Evolutionary conservation across 2,888 invertebrate species (phyloP), one percentile per base, ranked within the genome.

Genomic region (Andrena fulva): DNA sequence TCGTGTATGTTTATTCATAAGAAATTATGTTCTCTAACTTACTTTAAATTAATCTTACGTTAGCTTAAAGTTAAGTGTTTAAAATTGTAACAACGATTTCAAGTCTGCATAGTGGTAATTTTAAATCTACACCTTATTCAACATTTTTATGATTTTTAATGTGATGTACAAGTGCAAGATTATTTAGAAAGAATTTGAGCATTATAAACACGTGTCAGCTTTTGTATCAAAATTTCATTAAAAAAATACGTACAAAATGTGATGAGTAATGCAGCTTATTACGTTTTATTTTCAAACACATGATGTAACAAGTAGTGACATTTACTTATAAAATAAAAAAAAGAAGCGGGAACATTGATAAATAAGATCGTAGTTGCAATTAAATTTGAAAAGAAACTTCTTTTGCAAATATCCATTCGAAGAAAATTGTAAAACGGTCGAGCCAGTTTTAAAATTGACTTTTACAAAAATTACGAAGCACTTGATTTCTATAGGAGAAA

Each of bases 151-250:
- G 7, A 78, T 33, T 56, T 73, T 50, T 79, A 77, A 50, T 42
- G 50, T 70, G 50, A 29, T 56, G 52, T 48, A 50, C 16, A 60
- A 24, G 29, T 35, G 35, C 42, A 67, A 31, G 33, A 80, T 68
- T 67, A 68, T 74, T 60, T 59, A 75, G 59, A 35, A 60, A 48
- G n/a, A 80, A 50, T 35, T 68, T 60, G 35, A 67, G 8, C 68
- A 52, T 48, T 77, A 77, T 35, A 24, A 72, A 79, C 59, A 71
- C 78, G 20, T 71, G 72, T 80, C 79, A 80, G 56, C 62, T 70
- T 82, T 82, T 72, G 54, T 85, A 84, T 85, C 71, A 85, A 85
- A 76, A 50, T 80, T 87, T 87, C 87, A 87, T 87, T 87, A 79
- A 77, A 86, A 42, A 81, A 80, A 82, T 83, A 83, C 86, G 83